Percentiles rank a stretch among this genome's conserved stretches.
phyloP scores from a whole-genome alignment of 1,140 invertebrate genomes.

The Dendrolimus kikuchii region DNA sequence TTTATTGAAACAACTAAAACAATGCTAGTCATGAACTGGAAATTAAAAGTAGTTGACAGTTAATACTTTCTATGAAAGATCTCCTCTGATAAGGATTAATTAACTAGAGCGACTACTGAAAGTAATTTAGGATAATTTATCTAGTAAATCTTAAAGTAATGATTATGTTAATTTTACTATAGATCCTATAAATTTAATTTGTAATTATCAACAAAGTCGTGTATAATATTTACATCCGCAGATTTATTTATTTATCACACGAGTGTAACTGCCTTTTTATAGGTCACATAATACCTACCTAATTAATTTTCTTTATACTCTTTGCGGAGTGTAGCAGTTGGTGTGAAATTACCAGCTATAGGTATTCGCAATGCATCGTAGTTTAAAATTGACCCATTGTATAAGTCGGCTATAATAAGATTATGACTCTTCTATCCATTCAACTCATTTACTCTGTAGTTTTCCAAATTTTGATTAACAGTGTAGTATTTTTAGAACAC shows the following conservation, averaged over 20 bases:
- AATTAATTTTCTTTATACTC: too few species aligned
- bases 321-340: too few species aligned
- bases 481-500: too few species aligned
- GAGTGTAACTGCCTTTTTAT: slow-evolving; percentile 51
- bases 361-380: too few species aligned
- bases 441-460: too few species aligned
- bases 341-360: too few species aligned
- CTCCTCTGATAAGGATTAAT: slow-evolving; percentile 28
- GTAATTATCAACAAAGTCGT: slow-evolving; percentile 63
- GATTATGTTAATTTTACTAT: slow-evolving; percentile 68
- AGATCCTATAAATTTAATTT: slow-evolving; percentile 62
- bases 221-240: slow-evolving; percentile 63
- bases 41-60: slow-evolving; percentile 9
- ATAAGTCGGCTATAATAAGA: too few species aligned
- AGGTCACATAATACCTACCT: neutral
- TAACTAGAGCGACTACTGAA: slow-evolving; percentile 58
- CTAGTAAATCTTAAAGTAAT: slow-evolving; percentile 60
- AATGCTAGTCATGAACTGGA: slow-evolving; percentile 20
- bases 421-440: too few species aligned
- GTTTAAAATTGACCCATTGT: too few species aligned
- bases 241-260: slow-evolving; percentile 38
- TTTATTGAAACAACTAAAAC: slow-evolving; percentile 49
- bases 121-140: slow-evolving; percentile 55
- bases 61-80: slow-evolving; percentile 14
- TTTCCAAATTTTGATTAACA: too few species aligned